Evolutionary conservation across 2,888 invertebrate genomes (phyloP), one percentile per base, ranked within the genome.

Genomic region (Tinea pellionella): DNA sequence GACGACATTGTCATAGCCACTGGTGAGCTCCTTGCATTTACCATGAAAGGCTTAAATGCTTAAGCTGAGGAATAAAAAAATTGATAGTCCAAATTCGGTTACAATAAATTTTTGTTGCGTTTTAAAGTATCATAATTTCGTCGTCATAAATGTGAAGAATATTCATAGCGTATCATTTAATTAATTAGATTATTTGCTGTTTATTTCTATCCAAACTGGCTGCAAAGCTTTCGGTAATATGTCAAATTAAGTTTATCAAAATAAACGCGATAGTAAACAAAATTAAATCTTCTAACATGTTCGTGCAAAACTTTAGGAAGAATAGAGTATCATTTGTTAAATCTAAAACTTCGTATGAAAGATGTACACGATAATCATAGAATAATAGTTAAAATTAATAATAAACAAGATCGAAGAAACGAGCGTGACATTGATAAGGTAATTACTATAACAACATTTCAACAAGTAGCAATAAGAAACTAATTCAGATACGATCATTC

Each of bases 371-470:
- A 53, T 62, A 63, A 62, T 61, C 61, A 61, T 61, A 61, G 60
- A 37, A 55, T 58, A 58, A 32, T 58, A 62, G 61, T 62, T 61
- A 62, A 63, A 61, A 64, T 62, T 61, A 61, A 61, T 62, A 63
- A 61, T 57, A 59, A 59, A 59, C 59, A 43, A 43, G 47, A 47
- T 43, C 43, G 47, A 43, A 42, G 59, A 57, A 57, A 57, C 57
- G 32, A 30, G 55, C 64, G 64, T 62, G 63, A 65, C 62, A 66
- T 64, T 65, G 78, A 80, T 81, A 80, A 78, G 75, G 69, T 81
- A 81, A 83, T 83, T 80, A 77, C 71, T 29, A n/a, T 16, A 70
- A 72, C 70, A 72, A 68, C 69, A 65, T 71, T 59, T 61, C 60
- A 59, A 59, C 71, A 72, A 70, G 70, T 68, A 67, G 68, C 70